Base-by-base conservation (phyloP, 2,888 invertebrate genomes). In the Nemotelus pantherinus region DNA sequence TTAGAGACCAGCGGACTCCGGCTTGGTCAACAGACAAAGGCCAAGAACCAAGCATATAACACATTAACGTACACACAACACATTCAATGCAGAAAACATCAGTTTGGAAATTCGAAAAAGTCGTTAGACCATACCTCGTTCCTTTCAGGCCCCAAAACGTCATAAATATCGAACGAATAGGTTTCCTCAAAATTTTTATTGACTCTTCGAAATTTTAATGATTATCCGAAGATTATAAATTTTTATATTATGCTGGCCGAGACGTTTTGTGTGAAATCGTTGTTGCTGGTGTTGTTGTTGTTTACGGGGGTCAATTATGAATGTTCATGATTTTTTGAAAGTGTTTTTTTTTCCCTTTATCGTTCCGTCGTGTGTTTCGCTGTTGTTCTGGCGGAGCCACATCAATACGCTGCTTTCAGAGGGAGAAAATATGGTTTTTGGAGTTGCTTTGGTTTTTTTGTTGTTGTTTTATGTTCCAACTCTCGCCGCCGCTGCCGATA, bases 121-220 rank as follows among this genome's bases (percentile, higher is more conserved):
- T 41, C 70, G 47, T 70, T 70, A 70, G 70, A 70, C 55, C 55
- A 47, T 10, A 39, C 55, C 53, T n/a, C 72, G 58, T 57, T 58
- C 58, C 47, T 63, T 39, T 65, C 55, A 58, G 63, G 25, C 25
- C 25, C 25, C 25, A 25, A 25, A 25, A 25, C 25, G 39, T 63
- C 78, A 78, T 78, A 78, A 78, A 78, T 70, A 75, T 75, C 65
- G 10, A 10, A 3, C 57, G 75, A 78, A 78, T 75, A 78, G 68
- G 75, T 68, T 75, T 75, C 75, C 78, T 75, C 68, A 75, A 76
- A 76, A 70, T 71, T 77, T 77, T 78, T 79, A 79, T 79, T 77
- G 77, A 79, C 79, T 79, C 74, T 77, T 74, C 74, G 77, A 77
- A 77, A 76, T 75, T 77, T 79, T 79, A 79, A 79, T 76, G 77